Base-by-base conservation (phyloP, 2,797 vertebrate species). In the Percopsis omiscomaycus region DNA sequence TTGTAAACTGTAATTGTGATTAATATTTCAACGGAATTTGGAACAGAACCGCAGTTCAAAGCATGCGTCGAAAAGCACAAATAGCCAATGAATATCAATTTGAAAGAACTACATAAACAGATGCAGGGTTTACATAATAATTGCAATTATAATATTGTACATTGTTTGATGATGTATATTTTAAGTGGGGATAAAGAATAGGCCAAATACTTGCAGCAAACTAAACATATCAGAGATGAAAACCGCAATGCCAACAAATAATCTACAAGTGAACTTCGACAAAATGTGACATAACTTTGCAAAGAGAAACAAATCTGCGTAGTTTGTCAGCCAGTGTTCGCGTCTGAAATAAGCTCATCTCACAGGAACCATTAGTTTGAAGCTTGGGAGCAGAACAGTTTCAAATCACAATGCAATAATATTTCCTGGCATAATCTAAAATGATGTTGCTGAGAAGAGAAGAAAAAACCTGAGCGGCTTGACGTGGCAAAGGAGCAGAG, bases 351-450 rank as follows among this genome's bases (percentile, higher is more conserved):
- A 72, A 77, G 77, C 68, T 86, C 84, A 85, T 81, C 81, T 84
- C 74, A 50, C 67, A 71, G 77, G 83, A 86, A 84, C 86, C 83
- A 89, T 89, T 89, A 79, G 78, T 86, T 85, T 77, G 68, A 75
- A 71, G 82, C 83, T 84, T 80, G 79, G 42, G 54, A 88, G 84
- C 79, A 72, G 81, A 81, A 88, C 75, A 75, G 73, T 86, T 89
- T 86, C 80, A 83, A 87, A 89, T 91, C 80, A 88, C 83, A 75
- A 82, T 77, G 89, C 87, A 88, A 88, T 88, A 86, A 90, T 84
- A 90, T 88, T 89, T 85, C 81, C 84, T 79, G 64, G 80, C 77
- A 71, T 92, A 88, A 90, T 91, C 81, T 89, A 71, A 89, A 88
- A 87, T 86, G 79, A 90, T 89, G 86, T 82, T 75, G 76, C 74